Evolutionary conservation across 1,140 invertebrate species (phyloP).

Genomic region (Sycophaga agraensis): DNA sequence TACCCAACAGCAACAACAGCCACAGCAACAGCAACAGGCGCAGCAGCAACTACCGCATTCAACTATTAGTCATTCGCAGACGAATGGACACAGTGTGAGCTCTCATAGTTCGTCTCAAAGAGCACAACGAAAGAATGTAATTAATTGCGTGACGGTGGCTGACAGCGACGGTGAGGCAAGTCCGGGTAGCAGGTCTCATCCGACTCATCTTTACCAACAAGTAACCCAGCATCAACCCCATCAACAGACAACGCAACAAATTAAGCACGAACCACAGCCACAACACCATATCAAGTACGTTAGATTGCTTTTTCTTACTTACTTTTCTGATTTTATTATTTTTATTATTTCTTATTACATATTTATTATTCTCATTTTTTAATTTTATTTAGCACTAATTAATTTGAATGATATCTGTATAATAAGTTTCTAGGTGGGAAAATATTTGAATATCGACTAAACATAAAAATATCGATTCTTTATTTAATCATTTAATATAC

Average conservation of each 20-base stretch:
- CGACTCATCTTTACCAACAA: constrained; percentile 50
- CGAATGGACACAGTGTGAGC: constrained; percentile 37
- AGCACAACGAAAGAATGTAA: constrained; percentile 68
- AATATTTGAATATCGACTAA: too few species aligned
- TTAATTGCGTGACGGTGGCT: constrained; percentile 79
- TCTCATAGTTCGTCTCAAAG: constrained; percentile 35
- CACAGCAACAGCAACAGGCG: constrained; percentile 19
- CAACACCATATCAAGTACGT: constrained; percentile 54
- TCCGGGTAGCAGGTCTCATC: constrained; percentile 53
- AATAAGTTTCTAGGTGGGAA: too few species aligned
- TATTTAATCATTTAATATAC: too few species aligned
- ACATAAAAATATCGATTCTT: too few species aligned
- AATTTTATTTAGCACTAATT: too few species aligned
- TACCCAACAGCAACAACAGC: constrained; percentile 37
- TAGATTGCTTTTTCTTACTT: too few species aligned
- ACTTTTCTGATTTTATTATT: too few species aligned
- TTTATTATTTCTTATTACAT: too few species aligned
- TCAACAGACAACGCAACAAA: constrained; percentile 56
- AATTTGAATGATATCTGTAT: too few species aligned
- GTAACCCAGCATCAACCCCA: constrained; percentile 48
- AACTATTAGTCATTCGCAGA: constrained; percentile 38
- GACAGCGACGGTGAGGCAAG: constrained; percentile 78
- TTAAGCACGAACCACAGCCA: constrained; percentile 62
- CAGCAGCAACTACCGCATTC: too few species aligned
- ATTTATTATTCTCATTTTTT: too few species aligned